Evolutionary conservation across 2,888 invertebrate genomes (phyloP), one percentile per base, ranked within the genome.

Genomic region (Caenorhabditis sp.): DNA sequence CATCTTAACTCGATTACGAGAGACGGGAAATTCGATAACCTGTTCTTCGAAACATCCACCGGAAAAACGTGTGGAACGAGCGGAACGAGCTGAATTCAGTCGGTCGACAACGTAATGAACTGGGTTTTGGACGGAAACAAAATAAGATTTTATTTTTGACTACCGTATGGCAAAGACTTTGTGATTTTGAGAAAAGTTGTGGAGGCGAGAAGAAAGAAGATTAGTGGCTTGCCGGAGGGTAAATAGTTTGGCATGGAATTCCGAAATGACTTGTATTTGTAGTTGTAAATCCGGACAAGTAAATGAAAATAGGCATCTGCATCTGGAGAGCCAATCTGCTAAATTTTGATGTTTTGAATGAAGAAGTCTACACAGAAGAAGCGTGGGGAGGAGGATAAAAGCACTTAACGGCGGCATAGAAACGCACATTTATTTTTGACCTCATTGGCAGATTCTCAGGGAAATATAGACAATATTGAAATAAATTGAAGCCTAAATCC

Each of bases 1-100:
- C 74, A 74, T 65, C 65, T 65, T 65, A 74, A 74, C 74, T 65
- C 58, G 58, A 74, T 74, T 74, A 74, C 65, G 65, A 74, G 65
- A 65, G 61, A 60, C 65, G 65, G 64, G 72, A 74, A 65, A 74
- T 74, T 74, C 60, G 65, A 74, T 74, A 60, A 74, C 74, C 32
- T 74, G 74, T 76, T 65, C 61, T 60, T 11, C 64, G 64, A 72
- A 71, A 71, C 62, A 60, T 65, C 35, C 50, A 11, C 13, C 44
- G n/a, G 22, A 65, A 74, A 60, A 65, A 58, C 13, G 51, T 20
- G 60, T 40, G 61, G 61, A n/a, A 47, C 44, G 26, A 28, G 40
- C n/a, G 40, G 51, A 22, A 9, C 13, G 20, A 6, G 20, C 40
- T 13, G n/a, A n/a, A n/a, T n/a, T n/a, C n/a, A n/a, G n/a, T n/a